These are phyloP conservation scores for Morpho deidamia DNA, from an alignment of 2,888 invertebrate species.

Conservation along the genomic window DNA sequence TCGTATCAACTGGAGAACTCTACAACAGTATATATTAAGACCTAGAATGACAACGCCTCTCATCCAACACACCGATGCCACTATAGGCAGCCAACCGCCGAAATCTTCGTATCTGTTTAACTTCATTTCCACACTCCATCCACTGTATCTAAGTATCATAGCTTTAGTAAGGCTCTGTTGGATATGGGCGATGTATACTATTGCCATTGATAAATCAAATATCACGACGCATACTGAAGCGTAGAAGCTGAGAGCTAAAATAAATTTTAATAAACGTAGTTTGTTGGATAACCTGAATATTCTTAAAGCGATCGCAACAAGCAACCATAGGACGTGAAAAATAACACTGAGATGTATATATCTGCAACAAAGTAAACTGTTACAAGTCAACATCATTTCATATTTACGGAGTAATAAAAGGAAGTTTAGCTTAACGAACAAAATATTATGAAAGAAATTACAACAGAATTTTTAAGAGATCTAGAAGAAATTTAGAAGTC, in stretches of 20 bases:
- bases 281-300: constrained; percentile 25
- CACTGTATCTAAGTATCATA: constrained; percentile 59
- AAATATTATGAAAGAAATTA: no score
- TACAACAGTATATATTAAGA: constrained; percentile 48
- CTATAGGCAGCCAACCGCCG: constrained; percentile 57
- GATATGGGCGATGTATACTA: constrained; percentile 55
- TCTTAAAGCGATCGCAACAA: constrained; percentile 34
- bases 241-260: constrained; percentile 38
- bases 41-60: constrained; percentile 42
- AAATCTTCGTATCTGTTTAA: constrained; percentile 42
- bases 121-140: constrained; percentile 50
- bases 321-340: constrained; percentile 46
- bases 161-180: constrained; percentile 55
- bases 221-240: constrained; percentile 32
- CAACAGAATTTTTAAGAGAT: no score
- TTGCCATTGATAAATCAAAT: constrained; percentile 58
- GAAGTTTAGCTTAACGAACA: no score
- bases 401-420: background rate
- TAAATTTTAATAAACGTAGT: constrained; percentile 29
- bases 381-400: no score
- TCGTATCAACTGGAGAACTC: constrained; percentile 30
- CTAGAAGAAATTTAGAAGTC: no score
- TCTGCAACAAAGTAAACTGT: constrained; percentile 40
- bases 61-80: constrained; percentile 48
- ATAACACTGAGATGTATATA: constrained; percentile 42